Evolutionary conservation across 2,113 vertebrate species (phyloP), one percentile per base, ranked within the genome.

Genomic region (Notechis scutatus): DNA sequence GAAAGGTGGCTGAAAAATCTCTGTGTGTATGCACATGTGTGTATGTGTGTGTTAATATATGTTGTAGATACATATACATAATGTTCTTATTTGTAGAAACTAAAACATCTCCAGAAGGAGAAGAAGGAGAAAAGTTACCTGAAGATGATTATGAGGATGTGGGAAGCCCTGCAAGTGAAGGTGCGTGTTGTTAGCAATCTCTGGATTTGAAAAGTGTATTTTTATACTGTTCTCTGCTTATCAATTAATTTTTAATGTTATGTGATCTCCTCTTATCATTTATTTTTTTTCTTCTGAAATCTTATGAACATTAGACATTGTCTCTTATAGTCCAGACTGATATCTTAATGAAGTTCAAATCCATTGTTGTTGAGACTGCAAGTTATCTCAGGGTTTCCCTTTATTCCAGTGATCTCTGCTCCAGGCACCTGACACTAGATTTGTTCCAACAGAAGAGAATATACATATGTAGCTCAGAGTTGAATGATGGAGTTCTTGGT

Each of bases 1-100:
- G n/a, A 81, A 81, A 81, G 34, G 18, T 20, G 6, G 21, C 18
- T 39, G 15, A 39, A 81, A 81, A 81, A 81, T 81, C 34, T 81
- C 18, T 81, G 6, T 21, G 64, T n/a, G 29, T n/a, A 18, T 81
- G 5, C 34, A 20, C 1, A 6, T 81, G 64, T 74, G 69, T 34
- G 11, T 14, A 4, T n/a, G 64, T 69, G 89, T n/a, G 64, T 69
- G 89, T 91, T 91, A 0, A 50, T 93, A 85, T 18, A 4, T 14
- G 26, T 89, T 61, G 86, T 54, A 47, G 11, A 11, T 26, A 8
- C 26, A 11, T 26, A 8, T 18, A 6, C 12, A 45, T 47, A 74
- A 86, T 23, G 50, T 87, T 95, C 6, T 69, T 47, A 23, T 91
- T 95, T 91, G 47, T 61, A 96, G 94, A 94, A n/a, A 61, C 89